These are phyloP conservation scores for Acomys russatus DNA, from an alignment of 2,797 vertebrate genomes.

Conservation along the genomic window DNA sequence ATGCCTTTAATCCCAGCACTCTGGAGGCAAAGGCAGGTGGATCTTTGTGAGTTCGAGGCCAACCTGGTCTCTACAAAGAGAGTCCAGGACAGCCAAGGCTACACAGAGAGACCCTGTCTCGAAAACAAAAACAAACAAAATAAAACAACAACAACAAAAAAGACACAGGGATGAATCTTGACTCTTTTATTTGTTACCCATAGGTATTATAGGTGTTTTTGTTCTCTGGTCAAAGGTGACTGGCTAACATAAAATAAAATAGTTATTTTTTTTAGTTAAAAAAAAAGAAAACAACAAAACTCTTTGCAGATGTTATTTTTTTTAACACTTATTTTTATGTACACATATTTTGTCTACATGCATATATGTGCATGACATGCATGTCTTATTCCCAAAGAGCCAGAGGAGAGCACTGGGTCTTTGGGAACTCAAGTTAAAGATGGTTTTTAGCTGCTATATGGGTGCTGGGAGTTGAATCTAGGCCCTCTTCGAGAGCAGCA, in stretches of 20 bases:
- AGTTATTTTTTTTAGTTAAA: not conserved
- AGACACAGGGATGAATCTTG: not conserved
- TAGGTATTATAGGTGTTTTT: not conserved
- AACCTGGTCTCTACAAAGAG: too few species aligned
- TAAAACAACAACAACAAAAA: not conserved
- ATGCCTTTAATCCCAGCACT: too few species aligned
- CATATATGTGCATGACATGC: not conserved
- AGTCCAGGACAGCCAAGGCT: too few species aligned
- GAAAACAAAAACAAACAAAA: too few species aligned
- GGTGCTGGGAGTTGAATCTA: not conserved
- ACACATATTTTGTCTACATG: not conserved
- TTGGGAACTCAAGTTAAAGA: not conserved
- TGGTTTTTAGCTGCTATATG: not conserved
- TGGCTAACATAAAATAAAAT: constrained; percentile 3
- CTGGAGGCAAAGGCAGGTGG: too few species aligned
- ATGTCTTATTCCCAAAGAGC: not conserved
- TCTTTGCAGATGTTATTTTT: not conserved
- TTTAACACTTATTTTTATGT: too few species aligned
- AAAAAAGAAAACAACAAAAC: not conserved
- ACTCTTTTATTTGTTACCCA: not conserved
- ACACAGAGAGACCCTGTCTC: too few species aligned
- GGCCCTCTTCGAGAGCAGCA: not conserved
- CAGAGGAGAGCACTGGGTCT: not conserved
- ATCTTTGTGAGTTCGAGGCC: too few species aligned
- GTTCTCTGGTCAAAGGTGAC: constrained; percentile 18